Evolutionary conservation across 2,113 vertebrate genomes (phyloP), one percentile per base, ranked within the genome.

Genomic region (Tor tambroides): DNA sequence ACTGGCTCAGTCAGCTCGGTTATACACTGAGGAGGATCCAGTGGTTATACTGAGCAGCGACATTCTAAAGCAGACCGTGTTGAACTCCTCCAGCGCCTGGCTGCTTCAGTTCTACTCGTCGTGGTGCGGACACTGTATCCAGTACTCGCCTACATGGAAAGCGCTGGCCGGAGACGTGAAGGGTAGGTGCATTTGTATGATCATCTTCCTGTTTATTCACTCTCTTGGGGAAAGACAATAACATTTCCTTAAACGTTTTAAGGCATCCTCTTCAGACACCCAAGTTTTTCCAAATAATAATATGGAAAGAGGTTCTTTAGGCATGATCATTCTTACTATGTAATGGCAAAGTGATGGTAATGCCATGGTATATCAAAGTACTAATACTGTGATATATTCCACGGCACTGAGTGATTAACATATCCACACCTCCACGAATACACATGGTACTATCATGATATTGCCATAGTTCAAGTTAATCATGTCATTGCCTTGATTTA

Each of bases 21-120:
- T 97, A 35, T 97, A 98, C 91, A 94, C 94, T n/a, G 93, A 95
- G 80, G 92, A 95, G 80, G 97, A 98, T 88, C 94, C 95, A 59
- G 91, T 98, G 92, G 92, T 94, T 84, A 95, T 98, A 91, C 94
- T 99, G 92, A 92, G 91, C 92, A 92, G 95, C 91, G 83, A 92
- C 72, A 94, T 91, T 78, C 89, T 97, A 84, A 94, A 93, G 89
- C 82, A 72, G 77, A 91, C 94, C 78, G 91, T 97, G 83, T 90
- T 79, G 23, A 97, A 97, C 95, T 96, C 97, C 23, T 95, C 96
- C 43, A 92, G 95, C 83, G 97, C 97, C 87, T 99, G 98, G 97
- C 91, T 98, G 35, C 89, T 98, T 91, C 97, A 99, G 96, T 99
- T 99, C 92, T 98, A 95, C 94, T 98, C 97, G 21, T 98, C 97